Evolutionary conservation across 2,113 vertebrate genomes (phyloP), one percentile per base, ranked within the genome.

Genomic region (Menura novaehollandiae): DNA sequence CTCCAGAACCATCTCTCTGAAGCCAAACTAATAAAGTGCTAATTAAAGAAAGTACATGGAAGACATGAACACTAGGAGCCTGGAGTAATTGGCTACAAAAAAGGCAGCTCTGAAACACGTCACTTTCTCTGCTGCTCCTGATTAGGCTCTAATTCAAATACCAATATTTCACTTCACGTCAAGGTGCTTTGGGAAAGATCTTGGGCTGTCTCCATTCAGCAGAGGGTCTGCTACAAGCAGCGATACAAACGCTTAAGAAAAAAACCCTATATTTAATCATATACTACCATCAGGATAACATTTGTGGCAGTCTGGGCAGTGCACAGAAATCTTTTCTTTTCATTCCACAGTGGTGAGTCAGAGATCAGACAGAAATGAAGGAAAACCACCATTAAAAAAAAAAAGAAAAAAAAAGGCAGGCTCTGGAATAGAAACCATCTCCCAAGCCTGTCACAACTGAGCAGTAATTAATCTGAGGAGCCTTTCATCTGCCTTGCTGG

Each of bases 51-150:
- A 98, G 96, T 97, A 95, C 98, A 98, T 93, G 96, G 98, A 98
- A 98, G 98, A 98, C 99, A 99, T 98, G 98, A 98, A 98, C 98
- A 97, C 98, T 96, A 96, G 98, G 98, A 98, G 98, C 95, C 98
- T 98, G 97, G 97, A 98, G 98, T 99, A 99, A 99, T 98, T 99
- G 98, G 98, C 97, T 97, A 98, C 97, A 98, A 99, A 98, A 98
- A 99, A 99, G 98, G 98, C 98, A 96, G 95, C 97, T 94, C 97
- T 98, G 97, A 97, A 97, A 97, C 96, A 98, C 97, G 67, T 98
- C 96, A 97, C 94, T 96, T 91, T 97, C 66, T 96, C 97, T 97
- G 95, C 97, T 98, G 88, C 96, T 97, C 92, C 97, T 99, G 98
- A 99, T 99, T 99, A 99, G 95, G 76, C 79, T 97, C 95, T 99